Base-by-base conservation (phyloP, 2,888 invertebrate genomes). In the Urechis unicinctus region DNA sequence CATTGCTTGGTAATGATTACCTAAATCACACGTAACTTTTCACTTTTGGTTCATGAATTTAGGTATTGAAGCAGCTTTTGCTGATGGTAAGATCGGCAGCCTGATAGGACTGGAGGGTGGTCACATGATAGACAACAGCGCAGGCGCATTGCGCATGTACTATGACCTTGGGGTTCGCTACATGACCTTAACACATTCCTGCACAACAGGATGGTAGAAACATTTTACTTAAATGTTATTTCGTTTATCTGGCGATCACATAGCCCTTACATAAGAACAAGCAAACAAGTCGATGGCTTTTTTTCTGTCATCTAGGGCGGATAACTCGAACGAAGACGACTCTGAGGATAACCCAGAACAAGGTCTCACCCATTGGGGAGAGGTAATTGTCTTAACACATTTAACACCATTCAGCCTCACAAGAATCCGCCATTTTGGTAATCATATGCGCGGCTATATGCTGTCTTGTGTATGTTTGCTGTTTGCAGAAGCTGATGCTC, bases 51-150 rank as follows among this genome's bases (percentile, higher is more conserved):
- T n/a, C n/a, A n/a, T n/a, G n/a, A n/a, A n/a, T n/a, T n/a, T n/a
- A 62, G 62, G 49, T 66, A 42, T 87, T 62, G 80, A 85, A 68
- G 81, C 82, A 61, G 85, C 85, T 1, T 86, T 86, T 77, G 82
- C 82, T 61, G 83, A 83, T 50, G 90, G 87, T 56, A 86, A 87
- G 68, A 88, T 94, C 65, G 91, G 89, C 43, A 91, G 91, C 63
- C 82, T 93, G 70, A 88, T 93, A 66, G 93, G 91, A 28, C 86
- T 94, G 46, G 93, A 93, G 81, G 89, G 89, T 13, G 90, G 89
- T 2, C 89, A 90, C 79, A 86, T 87, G 57, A 86, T 90, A 61
- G 88, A 86, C 68, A 88, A 88, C 75, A 88, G 88, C 58, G 81
- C 89, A 57, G 87, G 86, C 13, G 86, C 88, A 3, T 83, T 90